These are phyloP conservation scores for Microdon myrmicae DNA, from an alignment of 2,888 invertebrate species.

Conservation along the genomic window DNA sequence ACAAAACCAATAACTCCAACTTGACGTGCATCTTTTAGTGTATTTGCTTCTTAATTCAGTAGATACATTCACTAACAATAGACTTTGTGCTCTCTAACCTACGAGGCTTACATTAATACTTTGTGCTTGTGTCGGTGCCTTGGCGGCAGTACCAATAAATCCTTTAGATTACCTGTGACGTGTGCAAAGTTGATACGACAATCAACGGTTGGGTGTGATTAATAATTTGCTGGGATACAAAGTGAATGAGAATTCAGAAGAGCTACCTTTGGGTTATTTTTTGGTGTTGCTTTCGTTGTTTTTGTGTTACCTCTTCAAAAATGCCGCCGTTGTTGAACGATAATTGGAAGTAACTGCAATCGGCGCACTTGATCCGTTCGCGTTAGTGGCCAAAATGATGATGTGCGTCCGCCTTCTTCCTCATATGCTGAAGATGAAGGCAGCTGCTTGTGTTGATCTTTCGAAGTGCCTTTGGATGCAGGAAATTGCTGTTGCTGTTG, in stretches of 20 bases:
- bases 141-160: slow-evolving; percentile 20
- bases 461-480: slow-evolving; percentile 3
- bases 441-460: slow-evolving; percentile 18
- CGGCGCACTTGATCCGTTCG: slow-evolving; percentile 40
- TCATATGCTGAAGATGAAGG: slow-evolving; percentile 30
- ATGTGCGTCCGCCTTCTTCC: slow-evolving; percentile 25
- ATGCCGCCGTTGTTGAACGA: slow-evolving; percentile 41
- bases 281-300: neutral
- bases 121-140: slow-evolving; percentile 7
- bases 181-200: too few relatives aligned
- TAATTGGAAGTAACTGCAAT: slow-evolving; percentile 43
- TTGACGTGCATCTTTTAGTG: slow-evolving; percentile 25
- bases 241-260: neutral
- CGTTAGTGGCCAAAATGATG: slow-evolving; percentile 37
- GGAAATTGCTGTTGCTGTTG: slow-evolving; percentile 25
- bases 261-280: neutral
- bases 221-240: slow-evolving; percentile 26
- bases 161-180: slow-evolving; percentile 26
- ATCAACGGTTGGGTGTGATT: too few relatives aligned
- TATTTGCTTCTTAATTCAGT: slow-evolving; percentile 28
- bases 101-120: slow-evolving; percentile 6
- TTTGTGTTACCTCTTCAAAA: slow-evolving; percentile 17
- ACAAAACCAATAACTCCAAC: slow-evolving; percentile 13
- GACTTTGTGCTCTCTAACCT: slow-evolving; percentile 35
- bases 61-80: slow-evolving; percentile 39